These are phyloP conservation scores for Probaryconus sp. DNA, from an alignment of 1,140 invertebrate species.

Conservation along the genomic window DNA sequence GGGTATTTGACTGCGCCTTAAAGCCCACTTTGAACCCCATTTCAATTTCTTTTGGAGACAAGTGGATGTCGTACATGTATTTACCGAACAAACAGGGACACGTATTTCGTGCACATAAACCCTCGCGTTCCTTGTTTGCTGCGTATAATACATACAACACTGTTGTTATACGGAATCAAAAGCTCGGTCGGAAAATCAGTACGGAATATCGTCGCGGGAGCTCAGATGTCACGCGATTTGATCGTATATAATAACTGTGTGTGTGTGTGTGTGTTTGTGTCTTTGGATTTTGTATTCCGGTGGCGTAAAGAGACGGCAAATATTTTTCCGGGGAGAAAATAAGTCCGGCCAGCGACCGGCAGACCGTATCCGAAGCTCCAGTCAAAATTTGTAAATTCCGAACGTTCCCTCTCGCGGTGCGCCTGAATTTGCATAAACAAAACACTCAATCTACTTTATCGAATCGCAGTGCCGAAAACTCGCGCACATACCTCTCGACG, in stretches of 20 bases:
- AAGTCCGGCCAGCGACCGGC: slow-evolving; percentile 17
- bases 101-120: slow-evolving; percentile 13
- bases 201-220: slow-evolving; percentile 16
- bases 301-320: slow-evolving; percentile 18
- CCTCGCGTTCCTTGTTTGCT: slow-evolving; percentile 18
- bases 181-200: slow-evolving; percentile 6
- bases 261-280: too few relatives aligned
- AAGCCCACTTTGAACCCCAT: too few relatives aligned
- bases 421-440: slow-evolving; percentile 58
- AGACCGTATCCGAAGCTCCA: slow-evolving; percentile 1
- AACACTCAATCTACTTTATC: slow-evolving; percentile 58
- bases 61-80: neutral
- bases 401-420: slow-evolving; percentile 28
- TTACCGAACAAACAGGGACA: neutral
- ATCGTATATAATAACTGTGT: slow-evolving; percentile 50
- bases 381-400: slow-evolving; percentile 49
- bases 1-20: too few relatives aligned
- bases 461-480: slow-evolving; percentile 38
- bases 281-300: slow-evolving; percentile 53
- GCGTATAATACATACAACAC: neutral
- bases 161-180: neutral
- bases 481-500: slow-evolving; percentile 18
- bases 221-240: slow-evolving; percentile 51
- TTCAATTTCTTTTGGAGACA: neutral
- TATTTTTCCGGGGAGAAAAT: slow-evolving; percentile 46